These are phyloP conservation scores for Clusia tigrina DNA, from an alignment of 2,888 invertebrate species.

Conservation along the genomic window DNA sequence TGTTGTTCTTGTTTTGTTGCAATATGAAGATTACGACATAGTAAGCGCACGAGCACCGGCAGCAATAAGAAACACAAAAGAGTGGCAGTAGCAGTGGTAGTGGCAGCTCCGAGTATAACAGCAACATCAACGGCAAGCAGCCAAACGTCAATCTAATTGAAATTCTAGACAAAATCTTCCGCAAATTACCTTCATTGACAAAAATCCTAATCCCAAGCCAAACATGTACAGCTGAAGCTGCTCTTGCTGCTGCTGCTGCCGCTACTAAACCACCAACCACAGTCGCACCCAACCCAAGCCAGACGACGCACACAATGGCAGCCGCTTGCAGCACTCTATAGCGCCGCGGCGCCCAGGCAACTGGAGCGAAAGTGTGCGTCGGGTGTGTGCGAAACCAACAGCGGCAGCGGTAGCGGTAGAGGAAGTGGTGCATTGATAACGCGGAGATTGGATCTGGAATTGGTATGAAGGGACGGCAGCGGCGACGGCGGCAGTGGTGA, in stretches of 20 bases:
- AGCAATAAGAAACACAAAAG: conserved; percentile 12
- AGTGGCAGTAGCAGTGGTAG: conserved; percentile 19
- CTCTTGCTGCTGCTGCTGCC: conserved; percentile 26
- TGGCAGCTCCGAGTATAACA: no score
- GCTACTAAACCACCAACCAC: conserved; percentile 28
- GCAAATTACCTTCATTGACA: conserved; percentile 64
- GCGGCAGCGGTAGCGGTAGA: conserved; percentile 16
- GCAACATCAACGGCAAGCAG: conserved; percentile 21
- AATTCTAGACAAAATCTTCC: conserved; percentile 64
- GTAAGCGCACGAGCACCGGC: not conserved
- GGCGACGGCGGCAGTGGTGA: no score
- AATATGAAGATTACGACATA: not conserved
- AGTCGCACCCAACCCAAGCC: conserved; percentile 23
- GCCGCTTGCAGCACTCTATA: no score
- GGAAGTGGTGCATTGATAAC: no score
- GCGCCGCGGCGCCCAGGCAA: no score
- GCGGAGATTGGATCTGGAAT: no score
- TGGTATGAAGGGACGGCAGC: no score
- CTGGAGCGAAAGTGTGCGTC: no score
- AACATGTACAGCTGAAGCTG: no score
- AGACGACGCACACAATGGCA: conserved; percentile 29
- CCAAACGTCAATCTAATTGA: conserved; percentile 62
- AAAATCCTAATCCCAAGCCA: conserved; percentile 61
- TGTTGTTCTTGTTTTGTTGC: not conserved
- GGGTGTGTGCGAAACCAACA: no score